Conservation (phyloP, 2,113 vertebrate species). For the Danionella cerebrum region DNA sequence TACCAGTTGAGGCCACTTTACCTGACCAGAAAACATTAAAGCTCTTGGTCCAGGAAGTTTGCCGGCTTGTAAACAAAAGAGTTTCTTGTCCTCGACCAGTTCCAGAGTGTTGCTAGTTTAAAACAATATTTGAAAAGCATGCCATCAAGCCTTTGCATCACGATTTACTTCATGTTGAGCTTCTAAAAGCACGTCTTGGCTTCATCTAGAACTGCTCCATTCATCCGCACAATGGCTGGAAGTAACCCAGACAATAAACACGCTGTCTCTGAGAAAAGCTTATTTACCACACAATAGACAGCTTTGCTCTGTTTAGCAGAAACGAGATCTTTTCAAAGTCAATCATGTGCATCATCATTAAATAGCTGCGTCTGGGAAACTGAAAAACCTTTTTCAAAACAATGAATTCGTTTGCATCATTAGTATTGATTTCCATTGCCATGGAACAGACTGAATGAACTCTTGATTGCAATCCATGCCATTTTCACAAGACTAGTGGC, state of each 20-base stretch:
- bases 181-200: constrained; percentile 4
- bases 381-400: background rate
- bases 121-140: background rate
- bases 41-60: no score
- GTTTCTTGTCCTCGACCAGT: no score
- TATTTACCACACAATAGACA: background rate
- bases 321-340: constrained; percentile 10
- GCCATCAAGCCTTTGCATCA: background rate
- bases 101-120: no score
- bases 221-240: background rate
- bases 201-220: background rate
- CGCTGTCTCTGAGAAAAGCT: background rate
- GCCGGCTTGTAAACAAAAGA: no score
- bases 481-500: no score
- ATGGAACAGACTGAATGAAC: background rate
- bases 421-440: background rate
- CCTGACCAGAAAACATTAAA: no score
- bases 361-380: background rate
- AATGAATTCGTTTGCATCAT: background rate
- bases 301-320: background rate
- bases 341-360: background rate
- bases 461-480: no score
- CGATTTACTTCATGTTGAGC: background rate
- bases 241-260: background rate
- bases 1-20: no score